Evolutionary conservation across 2,113 vertebrate species (phyloP).

Genomic region (Chionomys nivalis): DNA sequence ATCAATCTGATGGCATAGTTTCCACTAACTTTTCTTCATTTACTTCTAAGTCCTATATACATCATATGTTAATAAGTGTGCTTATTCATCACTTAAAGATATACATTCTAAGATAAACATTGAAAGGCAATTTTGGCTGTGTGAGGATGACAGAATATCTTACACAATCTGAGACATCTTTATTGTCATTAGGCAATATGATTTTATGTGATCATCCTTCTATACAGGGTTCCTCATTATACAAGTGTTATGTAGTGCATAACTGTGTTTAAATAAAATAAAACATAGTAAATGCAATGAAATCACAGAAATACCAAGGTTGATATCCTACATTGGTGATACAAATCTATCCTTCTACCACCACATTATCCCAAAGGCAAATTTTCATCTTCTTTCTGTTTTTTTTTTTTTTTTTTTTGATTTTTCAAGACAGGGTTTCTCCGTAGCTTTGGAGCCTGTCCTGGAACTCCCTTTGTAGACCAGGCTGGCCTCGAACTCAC

Average conservation of each 20-base stretch:
- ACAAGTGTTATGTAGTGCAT: background rate
- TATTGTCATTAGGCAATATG: background rate
- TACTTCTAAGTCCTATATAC: background rate
- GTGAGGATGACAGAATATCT: background rate
- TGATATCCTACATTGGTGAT: background rate
- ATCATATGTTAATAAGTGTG: background rate
- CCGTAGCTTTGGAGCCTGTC: no score
- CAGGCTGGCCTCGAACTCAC: no score
- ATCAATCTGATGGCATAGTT: background rate
- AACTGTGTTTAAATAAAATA: background rate
- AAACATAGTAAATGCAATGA: background rate
- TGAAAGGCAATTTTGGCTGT: background rate
- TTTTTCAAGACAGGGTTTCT: no score
- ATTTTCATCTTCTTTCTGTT: no score
- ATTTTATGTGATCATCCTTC: background rate
- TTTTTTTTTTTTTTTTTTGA: no score
- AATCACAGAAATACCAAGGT: background rate
- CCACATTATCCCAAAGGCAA: background rate
- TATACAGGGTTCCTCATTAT: background rate
- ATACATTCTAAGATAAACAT: background rate
- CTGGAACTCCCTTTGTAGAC: no score
- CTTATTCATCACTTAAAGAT: background rate
- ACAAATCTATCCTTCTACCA: background rate
- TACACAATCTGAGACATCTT: background rate
- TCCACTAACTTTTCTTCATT: background rate